Conservation (phyloP, 2,797 vertebrate species). For the Darevskia nairensis region DNA sequence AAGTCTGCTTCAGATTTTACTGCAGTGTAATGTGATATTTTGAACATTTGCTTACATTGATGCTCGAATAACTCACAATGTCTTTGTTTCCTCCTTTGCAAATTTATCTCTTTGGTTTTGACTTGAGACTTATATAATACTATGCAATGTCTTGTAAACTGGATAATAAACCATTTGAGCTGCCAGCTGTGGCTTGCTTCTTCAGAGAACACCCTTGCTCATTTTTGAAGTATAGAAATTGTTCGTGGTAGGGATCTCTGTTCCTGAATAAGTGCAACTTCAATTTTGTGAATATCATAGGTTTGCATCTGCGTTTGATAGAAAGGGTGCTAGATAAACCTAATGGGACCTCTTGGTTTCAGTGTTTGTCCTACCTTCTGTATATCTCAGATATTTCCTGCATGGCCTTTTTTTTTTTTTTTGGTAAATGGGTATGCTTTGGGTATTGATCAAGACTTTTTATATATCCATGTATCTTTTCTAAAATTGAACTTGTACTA, state of each 20-base stretch:
- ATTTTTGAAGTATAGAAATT: constrained; percentile 10
- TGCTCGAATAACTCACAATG: background rate
- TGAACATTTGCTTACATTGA: background rate
- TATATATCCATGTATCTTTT: background rate
- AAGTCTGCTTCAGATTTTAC: background rate
- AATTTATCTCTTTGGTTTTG: background rate
- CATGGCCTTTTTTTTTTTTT: too few species aligned
- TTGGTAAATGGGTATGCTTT: too few species aligned
- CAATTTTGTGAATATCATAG: background rate
- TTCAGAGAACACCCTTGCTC: background rate
- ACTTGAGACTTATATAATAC: background rate
- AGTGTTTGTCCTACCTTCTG: background rate
- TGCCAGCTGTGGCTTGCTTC: background rate
- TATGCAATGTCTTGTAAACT: too few species aligned
- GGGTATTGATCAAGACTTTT: background rate
- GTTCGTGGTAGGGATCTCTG: background rate
- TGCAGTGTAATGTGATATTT: background rate
- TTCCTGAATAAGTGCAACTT: background rate
- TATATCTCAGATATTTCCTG: background rate
- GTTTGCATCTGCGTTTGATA: background rate
- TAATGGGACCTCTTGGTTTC: background rate
- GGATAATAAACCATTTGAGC: background rate
- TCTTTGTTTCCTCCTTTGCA: background rate
- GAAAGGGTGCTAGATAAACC: background rate
- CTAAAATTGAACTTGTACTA: background rate